phyloP scores from a whole-genome alignment of 2,113 vertebrate species.

The Uria lomvia region DNA sequence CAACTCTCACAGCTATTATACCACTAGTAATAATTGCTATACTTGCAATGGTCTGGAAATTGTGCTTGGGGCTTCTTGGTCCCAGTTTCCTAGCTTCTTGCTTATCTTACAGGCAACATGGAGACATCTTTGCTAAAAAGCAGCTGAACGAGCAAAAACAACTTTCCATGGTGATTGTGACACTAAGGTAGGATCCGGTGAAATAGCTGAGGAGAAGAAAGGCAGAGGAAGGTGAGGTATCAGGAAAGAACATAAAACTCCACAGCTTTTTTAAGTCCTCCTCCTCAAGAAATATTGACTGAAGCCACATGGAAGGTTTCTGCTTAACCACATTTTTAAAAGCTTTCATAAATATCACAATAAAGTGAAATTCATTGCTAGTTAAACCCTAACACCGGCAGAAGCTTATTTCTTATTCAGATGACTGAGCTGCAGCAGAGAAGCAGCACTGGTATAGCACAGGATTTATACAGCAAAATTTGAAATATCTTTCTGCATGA shows the following conservation, averaged over 20 bases:
- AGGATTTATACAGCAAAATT: constrained; percentile 61
- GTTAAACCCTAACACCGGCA: constrained; percentile 62
- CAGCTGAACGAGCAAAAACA: neutral
- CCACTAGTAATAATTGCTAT: constrained; percentile 77
- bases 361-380: constrained; percentile 72
- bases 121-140: neutral
- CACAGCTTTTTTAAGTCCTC: neutral
- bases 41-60: constrained; percentile 30
- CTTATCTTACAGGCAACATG: neutral
- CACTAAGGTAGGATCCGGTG: neutral
- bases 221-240: neutral
- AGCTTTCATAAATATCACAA: constrained; percentile 73
- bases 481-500: constrained; percentile 64
- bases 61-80: constrained; percentile 40
- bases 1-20: constrained; percentile 73
- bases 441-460: neutral
- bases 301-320: constrained; percentile 44
- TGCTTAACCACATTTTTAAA: constrained; percentile 62
- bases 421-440: constrained; percentile 38
- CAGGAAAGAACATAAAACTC: neutral
- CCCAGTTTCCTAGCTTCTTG: neutral
- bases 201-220: neutral
- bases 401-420: constrained; percentile 68
- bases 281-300: constrained; percentile 63
- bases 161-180: neutral